Evolutionary conservation across 2,797 vertebrate genomes (phyloP), one percentile per base, ranked within the genome.

Genomic region (Mormyrops boulengeri): DNA sequence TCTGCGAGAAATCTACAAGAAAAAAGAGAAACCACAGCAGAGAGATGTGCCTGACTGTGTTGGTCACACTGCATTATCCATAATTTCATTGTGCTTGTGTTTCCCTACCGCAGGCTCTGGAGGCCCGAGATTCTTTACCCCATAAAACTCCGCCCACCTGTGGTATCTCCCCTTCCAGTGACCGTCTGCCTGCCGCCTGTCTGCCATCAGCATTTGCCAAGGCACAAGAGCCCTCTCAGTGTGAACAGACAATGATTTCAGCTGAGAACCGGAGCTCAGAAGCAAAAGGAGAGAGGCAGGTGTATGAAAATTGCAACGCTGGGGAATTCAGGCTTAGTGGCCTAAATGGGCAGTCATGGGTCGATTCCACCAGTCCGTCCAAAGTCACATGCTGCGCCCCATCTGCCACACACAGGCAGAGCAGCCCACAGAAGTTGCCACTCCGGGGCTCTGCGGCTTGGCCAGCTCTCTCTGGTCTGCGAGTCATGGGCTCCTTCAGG

Each of bases 401-500:
- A 50, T 95, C 97, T 9, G 95, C 95, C 87, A 97, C 96, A 92
- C 93, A 95, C 30, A 89, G 92, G 0, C 90, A 93, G 47, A 89
- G 93, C 17, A 92, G 91, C 52, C 89, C 88, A 0, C 96, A 97
- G 26, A 90, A 95, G 91, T 94, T 96, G 30, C 95, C 96, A 0
- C 85, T 95, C 80, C 93, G 95, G 90, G 92, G 95, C 90, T 93
- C 94, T 62, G 92, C 97, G 88, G 94, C 97, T 0, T 97, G 97
- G 98, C 94, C 97, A 4, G 96, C 97, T 12, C 94, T 98, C 49
- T 94, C 97, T 77, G 97, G 97, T 82, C 94, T 99, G 41, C 97
- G 94, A 55, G 97, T 98, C 91, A 96, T 98, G 95, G 97, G 98
- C n/a, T 98, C 98, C 73, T 99, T 99, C 91, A 99, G 98, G 93